These are phyloP conservation scores for Oceanites oceanicus DNA, from an alignment of 2,113 vertebrate genomes.

Conservation along the genomic window DNA sequence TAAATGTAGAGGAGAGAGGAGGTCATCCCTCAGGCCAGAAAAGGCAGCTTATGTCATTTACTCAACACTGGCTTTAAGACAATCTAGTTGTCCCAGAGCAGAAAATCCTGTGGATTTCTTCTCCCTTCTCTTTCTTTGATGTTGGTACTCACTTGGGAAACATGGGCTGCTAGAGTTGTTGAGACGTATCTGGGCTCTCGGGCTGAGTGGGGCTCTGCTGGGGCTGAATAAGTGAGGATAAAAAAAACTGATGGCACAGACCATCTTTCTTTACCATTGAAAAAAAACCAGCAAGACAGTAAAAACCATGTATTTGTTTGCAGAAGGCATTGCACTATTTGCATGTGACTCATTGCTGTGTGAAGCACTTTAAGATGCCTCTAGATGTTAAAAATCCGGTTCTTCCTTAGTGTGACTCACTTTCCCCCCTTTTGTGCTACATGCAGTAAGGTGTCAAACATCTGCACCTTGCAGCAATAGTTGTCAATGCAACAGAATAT, in stretches of 20 bases:
- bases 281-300: neutral
- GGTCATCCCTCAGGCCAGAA: neutral
- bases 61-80: neutral
- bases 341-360: neutral
- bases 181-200: neutral
- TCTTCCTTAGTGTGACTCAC: neutral
- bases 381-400: neutral
- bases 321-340: neutral
- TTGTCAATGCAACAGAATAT: fast-evolving
- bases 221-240: neutral
- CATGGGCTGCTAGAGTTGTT: neutral
- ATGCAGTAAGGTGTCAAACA: neutral
- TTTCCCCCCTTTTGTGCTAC: neutral
- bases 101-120: neutral
- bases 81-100: neutral
- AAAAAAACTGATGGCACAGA: neutral
- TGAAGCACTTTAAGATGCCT: neutral
- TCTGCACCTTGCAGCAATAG: neutral
- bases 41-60: neutral
- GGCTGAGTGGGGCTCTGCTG: neutral
- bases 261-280: neutral
- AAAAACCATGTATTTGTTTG: neutral
- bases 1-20: neutral
- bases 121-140: neutral
- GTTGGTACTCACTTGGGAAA: neutral